Base-by-base conservation (phyloP, 2,113 vertebrate species). In the Thunnus maccoyii region DNA sequence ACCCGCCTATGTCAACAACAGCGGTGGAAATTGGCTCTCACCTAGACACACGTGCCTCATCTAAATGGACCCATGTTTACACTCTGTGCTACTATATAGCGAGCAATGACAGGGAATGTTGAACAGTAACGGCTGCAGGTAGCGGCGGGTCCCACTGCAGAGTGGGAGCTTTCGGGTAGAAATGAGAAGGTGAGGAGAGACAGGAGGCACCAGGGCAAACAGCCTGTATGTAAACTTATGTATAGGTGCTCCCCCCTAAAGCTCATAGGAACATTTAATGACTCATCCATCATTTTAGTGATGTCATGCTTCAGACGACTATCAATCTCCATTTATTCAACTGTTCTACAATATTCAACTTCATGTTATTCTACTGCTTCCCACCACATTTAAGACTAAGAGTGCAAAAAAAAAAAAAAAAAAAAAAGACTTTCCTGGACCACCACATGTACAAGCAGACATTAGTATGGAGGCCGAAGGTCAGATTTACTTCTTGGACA, bases 171-270 rank as follows among this genome's bases (percentile, higher is more conserved):
- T 10, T 20, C 1, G n/a, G 16, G 36, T 56, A 0, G 63, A 72
- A 84, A 89, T 76, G 77, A 89, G 85, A 7, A 86, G 78, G 87
- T 46, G 84, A 87, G 51, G 86, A 91, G 78, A 84, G 82, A 88
- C 2, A 10, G 46, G 72, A 68, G 30, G 50, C 80, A 67, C 60
- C 72, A 9, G 25, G 12, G 22, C 25, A 41, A 58, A 25, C 57
- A 60, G 65, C 10, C 51, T 7, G 44, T 0, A 55, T 56, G 56
- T 25, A 62, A 84, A 80, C 80, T 41, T 27, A 56, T 27, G 67
- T 54, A 41, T 0, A 36, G 74, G 50, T 3, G 1, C 47, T 22
- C 50, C 36, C 36, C 44, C 66, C 64, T 30, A 3, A n/a, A 55
- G 66, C 62, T 50, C 20, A 16, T 0, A 36, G 62, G 30, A 12